These are phyloP conservation scores for Rhinichthys osculus DNA, from an alignment of 2,797 vertebrate species.

Conservation along the genomic window DNA sequence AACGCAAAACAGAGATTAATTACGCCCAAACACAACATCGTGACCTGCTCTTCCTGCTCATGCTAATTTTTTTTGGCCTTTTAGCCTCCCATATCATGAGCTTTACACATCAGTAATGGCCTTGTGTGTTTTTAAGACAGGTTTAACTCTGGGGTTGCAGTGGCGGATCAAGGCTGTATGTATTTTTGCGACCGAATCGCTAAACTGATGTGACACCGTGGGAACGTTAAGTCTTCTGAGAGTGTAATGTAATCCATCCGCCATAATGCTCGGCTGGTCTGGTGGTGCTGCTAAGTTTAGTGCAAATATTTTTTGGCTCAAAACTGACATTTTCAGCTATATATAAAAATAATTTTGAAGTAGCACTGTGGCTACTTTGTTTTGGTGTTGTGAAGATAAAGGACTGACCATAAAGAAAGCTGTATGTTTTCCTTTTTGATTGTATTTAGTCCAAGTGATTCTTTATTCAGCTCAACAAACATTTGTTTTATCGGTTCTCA, in stretches of 20 bases:
- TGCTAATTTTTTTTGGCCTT: background rate
- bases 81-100: slow-evolving; percentile 24
- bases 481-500: slow-evolving; percentile 67
- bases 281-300: slow-evolving; percentile 57
- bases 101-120: slow-evolving; percentile 16
- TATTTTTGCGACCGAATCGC: slow-evolving; percentile 41
- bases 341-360: slow-evolving; percentile 31
- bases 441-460: background rate
- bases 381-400: slow-evolving; percentile 14
- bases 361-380: background rate
- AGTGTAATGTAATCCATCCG: slow-evolving; percentile 58
- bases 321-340: slow-evolving; percentile 41
- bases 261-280: slow-evolving; percentile 41
- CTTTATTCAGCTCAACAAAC: slow-evolving; percentile 31
- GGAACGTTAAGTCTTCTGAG: slow-evolving; percentile 51
- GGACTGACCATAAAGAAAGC: slow-evolving; percentile 3
- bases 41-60: background rate
- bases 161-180: slow-evolving; percentile 29
- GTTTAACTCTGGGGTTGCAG: slow-evolving; percentile 47
- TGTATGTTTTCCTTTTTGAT: slow-evolving; percentile 29
- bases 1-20: slow-evolving; percentile 31
- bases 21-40: slow-evolving; percentile 31
- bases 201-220: slow-evolving; percentile 64
- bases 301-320: slow-evolving; percentile 40
- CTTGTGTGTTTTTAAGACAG: slow-evolving; percentile 30